Percentiles rank a stretch among this genome's conserved stretches.
Evolutionary conservation across 2,113 vertebrate species (phyloP).

Genomic region (Leptobrachium ailaonicum): DNA sequence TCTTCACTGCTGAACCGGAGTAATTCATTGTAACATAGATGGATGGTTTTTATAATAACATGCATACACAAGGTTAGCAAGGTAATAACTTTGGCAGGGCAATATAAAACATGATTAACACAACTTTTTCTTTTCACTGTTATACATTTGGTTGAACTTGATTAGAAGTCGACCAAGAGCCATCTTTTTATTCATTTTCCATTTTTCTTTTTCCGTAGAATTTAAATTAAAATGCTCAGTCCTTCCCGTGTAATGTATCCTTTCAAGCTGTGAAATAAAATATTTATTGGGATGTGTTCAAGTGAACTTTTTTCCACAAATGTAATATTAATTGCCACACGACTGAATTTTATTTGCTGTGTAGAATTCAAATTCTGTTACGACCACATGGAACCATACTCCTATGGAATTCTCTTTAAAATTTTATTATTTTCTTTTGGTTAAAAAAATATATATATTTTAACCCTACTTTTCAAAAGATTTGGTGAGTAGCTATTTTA

Average conservation of each 20-base stretch:
- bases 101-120: conserved; percentile 56
- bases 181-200: conserved; percentile 4
- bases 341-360: conserved; percentile 23
- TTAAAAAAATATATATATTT: no score
- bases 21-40: conserved; percentile 69
- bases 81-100: conserved; percentile 59
- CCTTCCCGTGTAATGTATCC: conserved; percentile 31
- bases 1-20: conserved; percentile 61
- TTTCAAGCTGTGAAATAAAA: conserved; percentile 1
- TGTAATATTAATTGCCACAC: conserved; percentile 44
- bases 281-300: conserved; percentile 37
- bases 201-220: conserved; percentile 38
- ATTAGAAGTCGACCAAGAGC: conserved; percentile 49
- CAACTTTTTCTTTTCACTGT: conserved; percentile 56
- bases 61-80: conserved; percentile 60
- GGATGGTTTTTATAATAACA: conserved; percentile 69
- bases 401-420: no score
- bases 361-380: no score
- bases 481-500: no score
- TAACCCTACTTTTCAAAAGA: no score
- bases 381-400: no score
- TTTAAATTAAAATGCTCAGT: conserved; percentile 21
- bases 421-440: no score
- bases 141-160: conserved; percentile 53
- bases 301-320: conserved; percentile 30